Base-by-base conservation (phyloP, 2,797 vertebrate genomes). In the Parambassis ranga region DNA sequence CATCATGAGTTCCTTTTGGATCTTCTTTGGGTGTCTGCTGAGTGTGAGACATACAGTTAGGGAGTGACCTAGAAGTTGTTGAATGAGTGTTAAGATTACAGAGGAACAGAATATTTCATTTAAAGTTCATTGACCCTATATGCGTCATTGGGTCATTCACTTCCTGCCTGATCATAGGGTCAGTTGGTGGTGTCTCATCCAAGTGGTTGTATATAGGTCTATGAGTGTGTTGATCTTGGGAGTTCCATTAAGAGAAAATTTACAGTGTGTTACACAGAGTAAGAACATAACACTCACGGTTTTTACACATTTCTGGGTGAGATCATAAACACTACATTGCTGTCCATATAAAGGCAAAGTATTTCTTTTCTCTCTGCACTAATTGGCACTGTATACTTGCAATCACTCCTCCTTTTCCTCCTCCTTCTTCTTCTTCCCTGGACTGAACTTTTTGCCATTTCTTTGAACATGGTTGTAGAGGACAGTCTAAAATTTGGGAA, bases 341-440 rank as follows among this genome's bases (percentile, higher is more conserved):
- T 49, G 58, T 27, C 83, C 82, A 68, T 86, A 88, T 83, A 85
- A 87, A 83, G 80, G 65, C 74, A 87, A 83, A 71, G 30, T 61
- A 71, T 78, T 68, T 76, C 18, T 77, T 7, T 64, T 65, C 59
- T 60, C 39, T 60, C 37, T 61, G 19, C 32, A 26, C 35, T 68
- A 65, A 77, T 70, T 69, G 60, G 28, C 53, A 60, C 62, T 70
- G 9, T 10, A 60, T 44, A 23, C 38, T 19, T 32, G n/a, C 28
- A 43, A 30, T 51, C 1, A 7, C 68, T 65, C 42, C 49, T 73
- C 56, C 67, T 51, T 14, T 26, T 77, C 10, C 33, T 53, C n/a
- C 30, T 26, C 31, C 23, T 52, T 55, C 33, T 53, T n/a, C 30
- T 26, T 31, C 23, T 52, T 55, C 19, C 43, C 30, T 53, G 62